These are phyloP conservation scores for Oplegnathus fasciatus DNA, from an alignment of 2,113 vertebrate species.

Conservation along the genomic window DNA sequence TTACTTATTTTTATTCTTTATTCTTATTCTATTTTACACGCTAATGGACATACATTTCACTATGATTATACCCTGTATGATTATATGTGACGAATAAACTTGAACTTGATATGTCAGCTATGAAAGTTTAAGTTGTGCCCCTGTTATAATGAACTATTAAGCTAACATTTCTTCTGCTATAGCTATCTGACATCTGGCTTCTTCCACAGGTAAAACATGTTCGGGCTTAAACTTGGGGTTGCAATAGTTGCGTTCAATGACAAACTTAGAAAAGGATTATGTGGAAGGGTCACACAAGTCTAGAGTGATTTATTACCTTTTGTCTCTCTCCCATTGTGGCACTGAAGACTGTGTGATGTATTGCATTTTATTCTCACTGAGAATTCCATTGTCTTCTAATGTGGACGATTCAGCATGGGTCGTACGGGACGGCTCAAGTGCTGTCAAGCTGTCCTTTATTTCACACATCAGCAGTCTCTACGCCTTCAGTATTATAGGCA, in stretches of 20 bases:
- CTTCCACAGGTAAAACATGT: slow-evolving; percentile 14
- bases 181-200: neutral
- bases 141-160: slow-evolving; percentile 5
- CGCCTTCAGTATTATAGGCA: slow-evolving; percentile 29
- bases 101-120: neutral
- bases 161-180: neutral
- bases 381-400: slow-evolving; percentile 71
- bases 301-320: slow-evolving; percentile 67
- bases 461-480: slow-evolving; percentile 57
- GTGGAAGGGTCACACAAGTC: slow-evolving; percentile 54
- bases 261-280: slow-evolving; percentile 50
- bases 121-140: neutral
- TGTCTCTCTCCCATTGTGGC: slow-evolving; percentile 53
- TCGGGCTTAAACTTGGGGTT: neutral
- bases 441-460: slow-evolving; percentile 70
- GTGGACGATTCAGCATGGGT: slow-evolving; percentile 53
- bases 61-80: too few relatives aligned
- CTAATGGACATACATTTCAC: too few relatives aligned
- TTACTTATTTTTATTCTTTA: too few relatives aligned
- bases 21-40: too few relatives aligned
- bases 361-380: slow-evolving; percentile 60
- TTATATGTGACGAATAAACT: too few relatives aligned
- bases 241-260: slow-evolving; percentile 2
- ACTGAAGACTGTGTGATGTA: slow-evolving; percentile 62
- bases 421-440: slow-evolving; percentile 47